These are phyloP conservation scores for Lobophora halterata DNA, from an alignment of 2,888 invertebrate genomes.

Conservation along the genomic window DNA sequence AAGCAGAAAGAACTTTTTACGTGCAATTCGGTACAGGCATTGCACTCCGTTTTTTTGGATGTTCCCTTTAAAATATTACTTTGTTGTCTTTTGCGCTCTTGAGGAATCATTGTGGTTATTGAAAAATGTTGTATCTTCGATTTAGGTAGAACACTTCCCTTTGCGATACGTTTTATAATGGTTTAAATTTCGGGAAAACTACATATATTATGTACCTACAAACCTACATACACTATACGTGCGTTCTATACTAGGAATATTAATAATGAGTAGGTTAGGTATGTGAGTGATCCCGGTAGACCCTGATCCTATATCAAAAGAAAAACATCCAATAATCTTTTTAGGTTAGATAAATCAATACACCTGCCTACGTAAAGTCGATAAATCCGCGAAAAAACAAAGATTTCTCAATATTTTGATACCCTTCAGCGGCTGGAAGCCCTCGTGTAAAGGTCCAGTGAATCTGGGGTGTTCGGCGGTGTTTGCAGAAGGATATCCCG, in stretches of 20 bases:
- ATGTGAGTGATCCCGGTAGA: conserved; percentile 10
- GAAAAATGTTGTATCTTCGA: conserved; percentile 45
- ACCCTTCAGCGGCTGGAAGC: conserved; percentile 60
- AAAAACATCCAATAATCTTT: conserved; percentile 50
- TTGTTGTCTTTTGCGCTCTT: conserved; percentile 54
- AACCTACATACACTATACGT: too few relatives aligned
- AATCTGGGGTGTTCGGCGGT: conserved; percentile 72
- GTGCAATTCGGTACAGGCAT: conserved; percentile 48
- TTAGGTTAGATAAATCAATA: conserved; percentile 12
- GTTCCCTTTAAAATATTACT: conserved; percentile 64
- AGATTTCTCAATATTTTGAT: conserved; percentile 58
- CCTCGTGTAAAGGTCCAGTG: conserved; percentile 73
- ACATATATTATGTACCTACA: too few relatives aligned
- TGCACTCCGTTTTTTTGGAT: conserved; percentile 70
- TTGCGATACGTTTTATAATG: conserved; percentile 13
- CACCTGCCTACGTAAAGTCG: conserved; percentile 6
- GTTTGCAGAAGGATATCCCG: conserved; percentile 76
- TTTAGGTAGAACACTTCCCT: conserved; percentile 24
- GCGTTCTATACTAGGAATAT: conserved; percentile 10
- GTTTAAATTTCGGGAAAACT: conserved; percentile 3
- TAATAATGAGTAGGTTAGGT: conserved; percentile 5
- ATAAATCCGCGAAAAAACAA: conserved; percentile 17
- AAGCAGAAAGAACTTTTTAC: conserved; percentile 54
- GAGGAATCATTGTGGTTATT: conserved; percentile 53
- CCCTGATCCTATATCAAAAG: conserved; percentile 41